Base-by-base conservation (phyloP, 2,113 vertebrate species). In the Tapirus terrestris region DNA sequence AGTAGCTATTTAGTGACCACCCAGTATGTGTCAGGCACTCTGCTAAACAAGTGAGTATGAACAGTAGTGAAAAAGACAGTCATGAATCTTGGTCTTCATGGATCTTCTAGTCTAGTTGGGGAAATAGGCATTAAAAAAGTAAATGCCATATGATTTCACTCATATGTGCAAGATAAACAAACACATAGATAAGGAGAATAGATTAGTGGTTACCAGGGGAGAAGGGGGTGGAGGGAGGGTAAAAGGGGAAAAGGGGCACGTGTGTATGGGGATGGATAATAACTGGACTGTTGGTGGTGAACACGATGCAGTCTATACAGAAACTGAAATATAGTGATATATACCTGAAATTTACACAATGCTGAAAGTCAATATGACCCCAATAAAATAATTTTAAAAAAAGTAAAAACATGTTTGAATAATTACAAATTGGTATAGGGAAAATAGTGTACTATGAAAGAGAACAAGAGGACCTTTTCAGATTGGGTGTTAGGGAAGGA, bases 401-500 rank as follows among this genome's bases (percentile, higher is more conserved):
- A n/a, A 16, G 39, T 79, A 94, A 75, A 92, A 27, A 79, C 1
- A 60, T 72, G 13, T 80, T 83, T 87, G 53, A 92, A 95, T 83
- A 91, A 88, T 91, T 96, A 93, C 51, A 97, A 76, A 80, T 33
- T 76, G 53, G 65, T 39, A 48, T 95, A 91, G 88, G 29, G 13
- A 76, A 96, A 96, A 87, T 33, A 80, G 33, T 39, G 27, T 70
- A 90, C 45, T 94, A 58, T 77, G 92, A 94, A 82, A 91, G 33
- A 90, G 45, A 97, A 89, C 2, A 60, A 60, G 48, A 88, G 63
- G 58, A 79, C 13, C 21, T 83, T 94, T 51, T 63, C 68, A 93
- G 72, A 39, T n/a, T 85, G 33, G 6, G n/a, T 90, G 27, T 87
- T 86, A 93, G 48, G 9, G n/a, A 94, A 93, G 45, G 29, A 77